Evolutionary conservation across 2,113 vertebrate species (phyloP).

Genomic region (Scomber japonicus): DNA sequence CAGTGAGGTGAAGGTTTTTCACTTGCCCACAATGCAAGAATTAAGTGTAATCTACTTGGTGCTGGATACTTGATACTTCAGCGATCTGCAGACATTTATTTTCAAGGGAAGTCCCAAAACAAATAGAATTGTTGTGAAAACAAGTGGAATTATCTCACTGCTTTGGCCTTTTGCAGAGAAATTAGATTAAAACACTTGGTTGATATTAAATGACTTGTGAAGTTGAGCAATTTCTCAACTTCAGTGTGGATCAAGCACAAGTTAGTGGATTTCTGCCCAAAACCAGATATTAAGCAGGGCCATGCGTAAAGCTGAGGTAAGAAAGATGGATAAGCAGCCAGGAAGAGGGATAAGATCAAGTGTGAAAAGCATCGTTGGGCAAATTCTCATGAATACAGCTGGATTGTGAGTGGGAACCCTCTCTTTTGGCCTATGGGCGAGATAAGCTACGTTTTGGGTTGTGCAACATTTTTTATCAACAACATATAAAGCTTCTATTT

Average conservation of each 20-base stretch:
- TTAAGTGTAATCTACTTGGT: constrained; percentile 18
- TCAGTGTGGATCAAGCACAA: constrained; percentile 7
- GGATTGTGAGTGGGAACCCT: constrained; percentile 9
- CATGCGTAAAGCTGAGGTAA: not conserved
- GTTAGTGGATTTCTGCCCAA: constrained; percentile 34
- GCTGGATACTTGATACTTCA: constrained; percentile 18
- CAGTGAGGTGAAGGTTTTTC: constrained; percentile 9
- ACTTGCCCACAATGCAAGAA: not conserved
- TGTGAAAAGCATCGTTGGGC: constrained; percentile 14
- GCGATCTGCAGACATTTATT: constrained; percentile 12
- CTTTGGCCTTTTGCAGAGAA: not conserved
- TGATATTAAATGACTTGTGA: constrained; percentile 24
- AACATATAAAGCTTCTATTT: not conserved
- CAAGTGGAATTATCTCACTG: constrained; percentile 11
- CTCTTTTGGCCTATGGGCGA: not conserved
- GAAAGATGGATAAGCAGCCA: constrained; percentile 11
- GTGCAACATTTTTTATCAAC: constrained; percentile 9
- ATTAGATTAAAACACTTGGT: constrained; percentile 7
- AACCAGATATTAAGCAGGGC: constrained; percentile 36
- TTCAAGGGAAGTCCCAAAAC: constrained; percentile 31
- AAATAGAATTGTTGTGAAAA: constrained; percentile 41
- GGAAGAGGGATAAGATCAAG: constrained; percentile 25
- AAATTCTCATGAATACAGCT: constrained; percentile 29
- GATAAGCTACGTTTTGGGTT: constrained; percentile 10
- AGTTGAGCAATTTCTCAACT: not conserved